These are phyloP conservation scores for Ochotona princeps DNA, from an alignment of 2,113 vertebrate species.

Conservation along the genomic window DNA sequence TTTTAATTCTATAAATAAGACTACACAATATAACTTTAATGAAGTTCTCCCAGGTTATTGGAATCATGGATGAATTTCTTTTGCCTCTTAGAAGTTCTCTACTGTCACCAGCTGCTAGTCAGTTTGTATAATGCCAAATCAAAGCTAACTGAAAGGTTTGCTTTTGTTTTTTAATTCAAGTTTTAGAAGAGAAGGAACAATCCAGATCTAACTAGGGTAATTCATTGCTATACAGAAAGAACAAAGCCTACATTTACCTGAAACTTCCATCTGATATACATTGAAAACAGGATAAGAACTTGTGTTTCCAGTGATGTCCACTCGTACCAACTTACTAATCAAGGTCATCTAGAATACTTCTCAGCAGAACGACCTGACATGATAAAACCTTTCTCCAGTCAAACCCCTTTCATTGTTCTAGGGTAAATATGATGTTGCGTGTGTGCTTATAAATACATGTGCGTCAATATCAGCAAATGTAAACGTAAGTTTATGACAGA, in stretches of 20 bases:
- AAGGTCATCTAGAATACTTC: background rate
- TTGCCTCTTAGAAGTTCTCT: background rate
- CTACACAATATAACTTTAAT: background rate
- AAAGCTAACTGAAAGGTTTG: background rate
- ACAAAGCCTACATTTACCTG: background rate
- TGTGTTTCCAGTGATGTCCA: background rate
- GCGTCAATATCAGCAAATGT: too few species aligned
- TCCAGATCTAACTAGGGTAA: background rate
- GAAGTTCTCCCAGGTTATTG: background rate
- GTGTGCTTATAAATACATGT: too few species aligned
- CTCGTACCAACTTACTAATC: background rate
- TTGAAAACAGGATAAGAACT: background rate
- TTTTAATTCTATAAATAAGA: slow-evolving; percentile 13
- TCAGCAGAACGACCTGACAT: slow-evolving; percentile 1
- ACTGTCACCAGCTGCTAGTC: background rate
- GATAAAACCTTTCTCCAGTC: background rate
- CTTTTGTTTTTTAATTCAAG: background rate
- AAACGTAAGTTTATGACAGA: background rate
- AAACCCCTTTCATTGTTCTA: background rate
- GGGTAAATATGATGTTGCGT: background rate
- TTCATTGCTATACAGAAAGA: background rate
- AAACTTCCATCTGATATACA: background rate
- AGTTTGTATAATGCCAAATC: background rate
- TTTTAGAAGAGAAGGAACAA: background rate
- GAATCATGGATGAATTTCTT: background rate